Conservation (phyloP, 2,888 invertebrate genomes). For the Machimus rusticus region DNA sequence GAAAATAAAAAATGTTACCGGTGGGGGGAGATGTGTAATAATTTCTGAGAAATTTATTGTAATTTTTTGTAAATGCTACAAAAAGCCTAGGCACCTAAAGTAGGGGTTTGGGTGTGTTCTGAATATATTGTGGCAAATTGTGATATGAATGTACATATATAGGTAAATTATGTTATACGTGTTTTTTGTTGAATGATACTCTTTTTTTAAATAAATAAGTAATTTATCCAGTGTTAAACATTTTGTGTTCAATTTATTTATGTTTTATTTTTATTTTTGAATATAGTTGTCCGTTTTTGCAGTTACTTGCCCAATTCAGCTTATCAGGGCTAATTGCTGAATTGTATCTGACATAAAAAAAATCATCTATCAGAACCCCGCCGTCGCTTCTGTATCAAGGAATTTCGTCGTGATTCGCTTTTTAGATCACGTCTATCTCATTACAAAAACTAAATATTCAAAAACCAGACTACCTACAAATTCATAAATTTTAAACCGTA, state of each 20-base stretch:
- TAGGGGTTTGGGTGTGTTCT: conserved; percentile 14
- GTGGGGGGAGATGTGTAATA: conserved; percentile 8
- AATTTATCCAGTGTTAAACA: background rate
- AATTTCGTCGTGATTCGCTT: too few species aligned
- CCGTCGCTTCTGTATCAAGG: too few species aligned
- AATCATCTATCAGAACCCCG: too few species aligned
- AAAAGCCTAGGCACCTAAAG: conserved; percentile 18
- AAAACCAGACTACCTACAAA: too few species aligned
- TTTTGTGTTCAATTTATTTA: background rate
- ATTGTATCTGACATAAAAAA: too few species aligned
- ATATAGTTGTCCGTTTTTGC: too few species aligned
- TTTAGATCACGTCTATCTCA: too few species aligned
- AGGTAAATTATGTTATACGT: background rate
- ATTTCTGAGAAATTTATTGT: conserved; percentile 41
- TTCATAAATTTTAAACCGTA: too few species aligned
- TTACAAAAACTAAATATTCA: too few species aligned
- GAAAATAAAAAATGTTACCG: background rate
- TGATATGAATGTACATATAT: conserved; percentile 8
- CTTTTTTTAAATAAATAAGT: conserved; percentile 1
- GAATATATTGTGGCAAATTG: background rate
- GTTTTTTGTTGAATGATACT: background rate
- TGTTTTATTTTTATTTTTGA: too few species aligned
- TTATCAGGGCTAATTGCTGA: too few species aligned
- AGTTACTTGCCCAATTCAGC: too few species aligned
- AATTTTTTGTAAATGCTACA: background rate